Conservation (phyloP, 2,888 invertebrate genomes). For the Cephonodes hylas region DNA sequence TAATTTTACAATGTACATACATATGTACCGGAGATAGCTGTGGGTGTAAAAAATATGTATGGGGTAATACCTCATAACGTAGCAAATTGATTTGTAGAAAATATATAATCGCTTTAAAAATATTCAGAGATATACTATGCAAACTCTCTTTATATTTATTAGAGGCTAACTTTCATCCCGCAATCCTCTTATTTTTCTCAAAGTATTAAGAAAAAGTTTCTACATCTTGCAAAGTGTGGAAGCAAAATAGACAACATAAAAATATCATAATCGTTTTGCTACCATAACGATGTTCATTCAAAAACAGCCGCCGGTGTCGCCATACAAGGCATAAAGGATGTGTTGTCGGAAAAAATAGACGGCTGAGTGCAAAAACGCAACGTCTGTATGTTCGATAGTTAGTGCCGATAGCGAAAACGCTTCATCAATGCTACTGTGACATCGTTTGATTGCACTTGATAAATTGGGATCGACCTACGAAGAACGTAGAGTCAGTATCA, state of each 20-base stretch:
- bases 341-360: background rate
- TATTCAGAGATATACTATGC: too few species aligned
- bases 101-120: too few species aligned
- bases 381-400: background rate
- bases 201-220: too few species aligned
- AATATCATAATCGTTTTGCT: background rate
- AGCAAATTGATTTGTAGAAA: too few species aligned
- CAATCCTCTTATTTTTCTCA: too few species aligned
- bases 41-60: too few species aligned
- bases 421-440: constrained; percentile 59
- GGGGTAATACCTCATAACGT: too few species aligned
- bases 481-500: constrained; percentile 1
- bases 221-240: background rate
- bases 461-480: constrained; percentile 39
- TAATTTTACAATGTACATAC: too few species aligned
- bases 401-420: constrained; percentile 45
- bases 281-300: constrained; percentile 24
- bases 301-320: constrained; percentile 22
- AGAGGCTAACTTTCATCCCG: too few species aligned
- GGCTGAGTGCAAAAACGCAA: background rate
- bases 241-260: background rate
- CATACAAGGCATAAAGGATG: background rate
- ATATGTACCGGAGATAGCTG: too few species aligned
- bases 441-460: constrained; percentile 67
- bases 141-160: too few species aligned